Conservation (phyloP, 2,888 invertebrate genomes). For the Zelleria hepariella region DNA sequence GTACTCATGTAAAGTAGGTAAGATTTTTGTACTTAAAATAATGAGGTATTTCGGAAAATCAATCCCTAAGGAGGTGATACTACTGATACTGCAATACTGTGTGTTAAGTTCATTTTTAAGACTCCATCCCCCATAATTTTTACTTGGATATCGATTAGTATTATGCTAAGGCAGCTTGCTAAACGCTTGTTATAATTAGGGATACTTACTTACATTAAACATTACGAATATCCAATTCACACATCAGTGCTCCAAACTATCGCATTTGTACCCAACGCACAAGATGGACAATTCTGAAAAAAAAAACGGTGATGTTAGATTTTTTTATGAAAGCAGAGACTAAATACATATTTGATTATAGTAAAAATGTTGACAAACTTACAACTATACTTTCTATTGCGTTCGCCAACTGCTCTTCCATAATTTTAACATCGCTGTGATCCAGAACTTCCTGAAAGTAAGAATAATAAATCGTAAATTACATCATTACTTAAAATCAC, state of each 20-base stretch:
- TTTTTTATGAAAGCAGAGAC: neutral
- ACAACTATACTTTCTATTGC: slow-evolving; percentile 70
- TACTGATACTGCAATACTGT: neutral
- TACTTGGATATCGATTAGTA: too few species aligned
- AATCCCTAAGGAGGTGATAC: neutral
- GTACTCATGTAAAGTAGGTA: neutral
- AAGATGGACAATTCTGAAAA: slow-evolving; percentile 69
- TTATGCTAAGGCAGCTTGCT: too few species aligned
- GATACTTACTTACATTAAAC: slow-evolving; percentile 33
- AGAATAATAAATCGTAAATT: neutral
- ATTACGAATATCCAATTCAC: slow-evolving; percentile 33
- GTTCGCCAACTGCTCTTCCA: slow-evolving; percentile 67
- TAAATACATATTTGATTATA: neutral
- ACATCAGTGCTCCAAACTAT: slow-evolving; percentile 71
- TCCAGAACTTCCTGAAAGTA: slow-evolving; percentile 59
- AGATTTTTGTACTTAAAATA: neutral
- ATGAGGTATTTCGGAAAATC: neutral
- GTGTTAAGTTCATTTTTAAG: neutral
- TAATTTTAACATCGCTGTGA: slow-evolving; percentile 65
- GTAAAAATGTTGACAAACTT: slow-evolving; percentile 25
- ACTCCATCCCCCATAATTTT: neutral
- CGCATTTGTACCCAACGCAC: slow-evolving; percentile 69
- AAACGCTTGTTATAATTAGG: neutral
- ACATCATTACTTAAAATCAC: too few species aligned
- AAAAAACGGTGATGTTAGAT: slow-evolving; percentile 12